Evolutionary conservation across 2,113 vertebrate species (phyloP), one percentile per base, ranked within the genome.

Genomic region (Mastomys natalensis): DNA sequence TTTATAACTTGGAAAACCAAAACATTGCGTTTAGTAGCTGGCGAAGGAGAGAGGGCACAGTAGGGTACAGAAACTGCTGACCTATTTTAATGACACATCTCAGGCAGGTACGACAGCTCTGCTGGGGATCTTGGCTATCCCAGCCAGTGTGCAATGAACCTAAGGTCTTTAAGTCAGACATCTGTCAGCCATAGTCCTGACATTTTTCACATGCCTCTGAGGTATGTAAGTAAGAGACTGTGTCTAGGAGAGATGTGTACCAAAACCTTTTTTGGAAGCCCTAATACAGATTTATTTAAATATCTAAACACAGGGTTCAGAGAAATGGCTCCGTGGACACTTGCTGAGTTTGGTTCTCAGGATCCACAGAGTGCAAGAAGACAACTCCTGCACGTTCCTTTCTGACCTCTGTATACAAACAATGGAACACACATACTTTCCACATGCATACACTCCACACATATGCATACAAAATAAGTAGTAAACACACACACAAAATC

Each of bases 1-100:
- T 88, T 94, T 90, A 4, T 22, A 81, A 68, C 43, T 95, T 95
- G 34, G 55, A 70, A 94, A 85, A 62, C 40, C 62, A 51, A 78
- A 86, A 62, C 21, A 45, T 26, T 29, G 3, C 26, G 58, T 45
- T 92, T 92, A 37, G 12, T 88, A 90, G 1, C 0, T 64, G 9
- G 19, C 48, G n/a, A 74, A 72, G 74, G 34, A 3, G 7, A 15
- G 1, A n/a, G 53, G 48, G 3, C 22, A 55, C 5, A 17, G 26
- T 51, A 5, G 19, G 88, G 43, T 66, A 53, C 7, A 43, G 48
- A 48, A 66, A 22, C 45, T 77, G 31, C 43, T 64, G 55, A n/a
- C 17, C n/a, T 55, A 48, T 90, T 84, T 53, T 66, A 82, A 89
- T 80, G 76, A 53, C 1, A 29, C n/a, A 12, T 58, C 21, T 29